Conservation (phyloP, 2,888 invertebrate genomes). For the Drosophila rubida region DNA sequence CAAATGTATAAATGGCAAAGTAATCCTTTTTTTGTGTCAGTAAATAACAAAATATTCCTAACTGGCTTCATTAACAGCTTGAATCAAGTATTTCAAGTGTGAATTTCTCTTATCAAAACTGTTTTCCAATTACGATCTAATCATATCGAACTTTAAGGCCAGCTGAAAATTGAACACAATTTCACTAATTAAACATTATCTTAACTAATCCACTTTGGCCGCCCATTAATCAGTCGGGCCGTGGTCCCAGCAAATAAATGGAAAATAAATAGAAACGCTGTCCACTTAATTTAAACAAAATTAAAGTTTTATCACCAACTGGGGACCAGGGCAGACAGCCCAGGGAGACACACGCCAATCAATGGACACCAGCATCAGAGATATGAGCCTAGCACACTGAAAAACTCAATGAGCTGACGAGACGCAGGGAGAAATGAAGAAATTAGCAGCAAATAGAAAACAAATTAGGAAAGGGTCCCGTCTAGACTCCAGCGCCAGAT, state of each 20-base stretch:
- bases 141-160: neutral
- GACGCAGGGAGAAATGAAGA: constrained; percentile 67
- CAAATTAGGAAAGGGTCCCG: constrained; percentile 77
- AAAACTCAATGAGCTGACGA: constrained; percentile 56
- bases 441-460: constrained; percentile 80
- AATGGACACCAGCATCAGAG: constrained; percentile 62
- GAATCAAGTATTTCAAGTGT: too few species aligned
- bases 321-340: constrained; percentile 44
- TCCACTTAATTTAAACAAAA: constrained; percentile 65
- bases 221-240: constrained; percentile 34
- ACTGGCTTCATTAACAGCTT: too few species aligned
- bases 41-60: too few species aligned
- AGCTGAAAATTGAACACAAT: constrained; percentile 27
- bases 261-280: constrained; percentile 47
- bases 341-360: constrained; percentile 28
- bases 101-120: too few species aligned
- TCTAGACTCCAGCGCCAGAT: neutral
- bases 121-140: neutral
- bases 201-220: constrained; percentile 61
- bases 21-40: too few species aligned
- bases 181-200: constrained; percentile 57
- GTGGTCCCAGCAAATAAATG: constrained; percentile 12
- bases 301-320: constrained; percentile 77
- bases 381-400: constrained; percentile 49
- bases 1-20: too few species aligned